Conservation (phyloP, 2,888 invertebrate species). For the Amphipyra tragopoginis region DNA sequence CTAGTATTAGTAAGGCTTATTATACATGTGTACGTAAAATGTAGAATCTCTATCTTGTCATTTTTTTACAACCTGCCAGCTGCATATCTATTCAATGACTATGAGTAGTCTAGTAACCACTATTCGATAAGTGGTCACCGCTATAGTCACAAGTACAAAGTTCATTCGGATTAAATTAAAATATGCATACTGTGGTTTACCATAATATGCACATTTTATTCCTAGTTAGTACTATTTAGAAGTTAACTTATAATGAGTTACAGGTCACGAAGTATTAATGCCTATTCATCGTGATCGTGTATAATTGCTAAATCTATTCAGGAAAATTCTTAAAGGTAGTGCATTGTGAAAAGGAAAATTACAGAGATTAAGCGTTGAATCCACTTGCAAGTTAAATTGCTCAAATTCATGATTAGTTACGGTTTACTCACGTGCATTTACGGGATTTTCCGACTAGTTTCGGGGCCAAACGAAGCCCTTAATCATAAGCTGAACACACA, state of each 20-base stretch:
- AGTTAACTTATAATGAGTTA: conserved; percentile 29
- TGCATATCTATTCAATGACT: background rate
- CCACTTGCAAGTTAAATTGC: too few relatives aligned
- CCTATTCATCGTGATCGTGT: conserved; percentile 18
- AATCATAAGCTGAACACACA: too few relatives aligned
- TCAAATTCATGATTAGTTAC: too few relatives aligned
- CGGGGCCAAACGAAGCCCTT: too few relatives aligned
- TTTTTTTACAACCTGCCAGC: background rate
- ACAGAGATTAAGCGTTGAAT: too few relatives aligned
- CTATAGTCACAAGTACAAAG: conserved; percentile 37
- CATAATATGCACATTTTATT: conserved; percentile 44
- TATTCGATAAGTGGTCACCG: conserved; percentile 1
- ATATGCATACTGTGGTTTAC: conserved; percentile 32
- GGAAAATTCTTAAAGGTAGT: background rate
- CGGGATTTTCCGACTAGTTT: too few relatives aligned
- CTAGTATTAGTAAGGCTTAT: too few relatives aligned
- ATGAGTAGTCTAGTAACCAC: background rate
- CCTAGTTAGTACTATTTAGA: conserved; percentile 22
- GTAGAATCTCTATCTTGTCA: too few relatives aligned
- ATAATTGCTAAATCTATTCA: conserved; percentile 10
- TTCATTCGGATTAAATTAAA: conserved; percentile 33
- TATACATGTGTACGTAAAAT: too few relatives aligned
- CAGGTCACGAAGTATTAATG: conserved; percentile 31
- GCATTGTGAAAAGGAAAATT: too few relatives aligned
- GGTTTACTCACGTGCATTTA: too few relatives aligned